Evolutionary conservation across 2,113 vertebrate species (phyloP), one percentile per base, ranked within the genome.

Genomic region (Scatophagus argus): DNA sequence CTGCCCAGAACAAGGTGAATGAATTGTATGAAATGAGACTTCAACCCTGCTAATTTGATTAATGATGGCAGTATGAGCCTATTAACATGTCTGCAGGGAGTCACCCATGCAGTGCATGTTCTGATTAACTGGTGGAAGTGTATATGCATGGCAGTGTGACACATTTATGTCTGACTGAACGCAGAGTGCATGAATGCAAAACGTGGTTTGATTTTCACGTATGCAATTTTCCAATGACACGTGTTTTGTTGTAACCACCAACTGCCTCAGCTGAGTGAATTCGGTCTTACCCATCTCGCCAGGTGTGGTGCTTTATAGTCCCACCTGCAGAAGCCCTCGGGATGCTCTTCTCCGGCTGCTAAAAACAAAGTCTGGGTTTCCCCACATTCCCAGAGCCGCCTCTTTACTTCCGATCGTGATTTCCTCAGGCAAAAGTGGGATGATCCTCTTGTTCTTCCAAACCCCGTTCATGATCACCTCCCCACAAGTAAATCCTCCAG

Each of bases 331-430:
- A 80, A 65, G 73, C 65, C 81, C 68, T 47, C 11, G n/a, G 77
- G 55, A 79, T 13, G 51, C 19, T 66, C 52, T n/a, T 69, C 32
- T 12, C 63, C 34, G 49, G 29, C 68, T 47, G 63, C 38, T 63
- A 44, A 79, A 73, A 81, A 87, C 67, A 79, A 86, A 74, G 62
- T 62, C 39, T 70, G 91, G 89, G 87, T 89, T 93, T 92, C 71
- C 91, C 91, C 89, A 77, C 79, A 93, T 92, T 93, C 83, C 84
- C 68, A 39, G 51, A 71, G 4, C 23, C 38, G 34, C 71, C 77
- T 59, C 55, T 78, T 66, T 29, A 77, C 84, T 66, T 44, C 83
- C 64, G 34, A 74, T 54, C 25, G 47, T 61, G 69, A 92, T 76
- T 87, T 66, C 90, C 74, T 79, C 63, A 32, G 74, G 84, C 81